A percentile compares a stretch with the other conserved stretches of the same genome.
These are phyloP conservation scores for Calyptommatus sinebrachiatus DNA, from an alignment of 2,113 vertebrate species.

Conservation along the genomic window DNA sequence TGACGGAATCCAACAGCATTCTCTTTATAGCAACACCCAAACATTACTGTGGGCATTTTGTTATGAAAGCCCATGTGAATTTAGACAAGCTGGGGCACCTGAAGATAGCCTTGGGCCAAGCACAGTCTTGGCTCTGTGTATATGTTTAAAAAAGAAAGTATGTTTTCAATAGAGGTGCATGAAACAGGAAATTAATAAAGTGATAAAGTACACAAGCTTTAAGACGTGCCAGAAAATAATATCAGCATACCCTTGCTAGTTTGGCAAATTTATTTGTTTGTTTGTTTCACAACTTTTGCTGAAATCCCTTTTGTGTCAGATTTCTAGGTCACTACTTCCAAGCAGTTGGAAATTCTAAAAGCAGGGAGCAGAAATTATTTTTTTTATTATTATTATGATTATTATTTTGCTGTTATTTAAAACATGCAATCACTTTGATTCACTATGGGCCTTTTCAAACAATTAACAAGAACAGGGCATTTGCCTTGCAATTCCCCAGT, in stretches of 20 bases:
- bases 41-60: slow-evolving; percentile 12
- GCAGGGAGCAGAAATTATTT: too few species aligned
- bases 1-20: slow-evolving; percentile 1
- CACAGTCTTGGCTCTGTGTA: slow-evolving; percentile 25
- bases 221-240: slow-evolving; percentile 41
- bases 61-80: background rate
- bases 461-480: too few species aligned
- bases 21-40: background rate
- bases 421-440: too few species aligned
- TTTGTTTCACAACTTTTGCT: slow-evolving; percentile 9
- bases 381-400: too few species aligned
- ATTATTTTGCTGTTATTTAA: too few species aligned
- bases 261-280: background rate
- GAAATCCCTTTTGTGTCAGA: background rate
- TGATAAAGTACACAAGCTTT: slow-evolving; percentile 17
- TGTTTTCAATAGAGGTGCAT: slow-evolving; percentile 18
- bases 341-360: too few species aligned
- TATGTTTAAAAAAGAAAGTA: background rate
- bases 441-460: too few species aligned
- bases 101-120: slow-evolving; percentile 21
- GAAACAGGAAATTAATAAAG: slow-evolving; percentile 42
- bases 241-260: slow-evolving; percentile 14
- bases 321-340: background rate
- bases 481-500: too few species aligned
- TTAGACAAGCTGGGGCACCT: slow-evolving; percentile 38